Conservation (phyloP, 2,888 invertebrate genomes). For the Chymomyza caudatula region DNA sequence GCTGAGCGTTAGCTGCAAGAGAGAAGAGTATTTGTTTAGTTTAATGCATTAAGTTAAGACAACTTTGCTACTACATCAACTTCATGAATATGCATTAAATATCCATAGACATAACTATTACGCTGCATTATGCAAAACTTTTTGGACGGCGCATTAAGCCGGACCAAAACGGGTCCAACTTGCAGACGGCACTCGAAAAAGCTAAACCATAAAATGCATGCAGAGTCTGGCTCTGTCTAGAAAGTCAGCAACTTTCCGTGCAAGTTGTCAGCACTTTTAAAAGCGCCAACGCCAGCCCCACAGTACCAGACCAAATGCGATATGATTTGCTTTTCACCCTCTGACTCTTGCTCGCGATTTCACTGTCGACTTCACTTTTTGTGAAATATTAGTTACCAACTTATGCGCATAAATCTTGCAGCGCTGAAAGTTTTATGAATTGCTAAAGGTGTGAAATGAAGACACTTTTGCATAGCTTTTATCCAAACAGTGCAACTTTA, state of each 20-base stretch:
- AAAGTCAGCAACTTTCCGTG: constrained; percentile 64
- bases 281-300: not conserved
- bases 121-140: constrained; percentile 60
- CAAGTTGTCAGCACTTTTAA: constrained; percentile 66
- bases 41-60: not conserved
- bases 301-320: not conserved
- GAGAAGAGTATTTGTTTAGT: constrained; percentile 3
- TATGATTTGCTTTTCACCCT: not conserved
- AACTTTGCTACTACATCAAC: not conserved
- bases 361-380: constrained; percentile 44
- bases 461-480: not conserved
- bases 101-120: constrained; percentile 34
- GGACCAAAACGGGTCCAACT: constrained; percentile 15
- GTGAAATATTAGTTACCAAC: constrained; percentile 68
- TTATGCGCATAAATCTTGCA: constrained; percentile 69
- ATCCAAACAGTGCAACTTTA: not conserved
- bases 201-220: constrained; percentile 43
- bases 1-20: constrained; percentile 17
- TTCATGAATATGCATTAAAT: constrained; percentile 16
- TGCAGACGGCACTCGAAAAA: not conserved
- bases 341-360: constrained; percentile 35
- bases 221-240: constrained; percentile 43
- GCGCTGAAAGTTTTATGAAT: not conserved
- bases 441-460: not conserved
- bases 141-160: constrained; percentile 26